Evolutionary conservation across 2,888 invertebrate species (phyloP).

Genomic region (Epirrhoe tristata): DNA sequence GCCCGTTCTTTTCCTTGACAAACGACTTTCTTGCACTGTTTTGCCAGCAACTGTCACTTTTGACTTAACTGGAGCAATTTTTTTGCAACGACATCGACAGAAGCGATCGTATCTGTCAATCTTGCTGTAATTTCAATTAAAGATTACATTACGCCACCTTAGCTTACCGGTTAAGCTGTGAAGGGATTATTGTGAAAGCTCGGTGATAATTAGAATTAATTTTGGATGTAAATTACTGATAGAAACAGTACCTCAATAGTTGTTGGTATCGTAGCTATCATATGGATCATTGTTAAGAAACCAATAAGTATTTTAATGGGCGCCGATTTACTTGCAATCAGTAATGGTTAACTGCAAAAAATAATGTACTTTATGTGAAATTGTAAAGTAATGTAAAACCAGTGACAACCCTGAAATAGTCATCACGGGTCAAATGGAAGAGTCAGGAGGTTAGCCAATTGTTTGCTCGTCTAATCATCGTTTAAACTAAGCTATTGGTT

Average conservation of each 20-base stretch:
- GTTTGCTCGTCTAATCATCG: conserved; percentile 65
- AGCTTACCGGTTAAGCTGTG: conserved; percentile 43
- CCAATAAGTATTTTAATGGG: not conserved
- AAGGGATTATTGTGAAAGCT: conserved; percentile 65
- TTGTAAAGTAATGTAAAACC: conserved; percentile 3
- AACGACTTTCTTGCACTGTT: conserved; percentile 56
- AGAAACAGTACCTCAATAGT: not conserved
- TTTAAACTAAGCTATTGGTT: conserved; percentile 64
- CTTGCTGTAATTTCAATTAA: conserved; percentile 54
- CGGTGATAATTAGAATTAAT: conserved; percentile 42
- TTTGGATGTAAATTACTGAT: conserved; percentile 27
- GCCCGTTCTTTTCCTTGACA: conserved; percentile 30
- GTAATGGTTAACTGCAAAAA: not conserved
- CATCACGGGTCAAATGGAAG: conserved; percentile 50
- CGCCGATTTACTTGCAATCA: not conserved
- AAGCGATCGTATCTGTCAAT: conserved; percentile 63
- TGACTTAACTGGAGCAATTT: conserved; percentile 67
- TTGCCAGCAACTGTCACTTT: conserved; percentile 64
- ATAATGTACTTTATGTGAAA: not conserved
- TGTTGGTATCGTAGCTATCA: not conserved
- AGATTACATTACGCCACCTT: conserved; percentile 54
- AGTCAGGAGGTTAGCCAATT: conserved; percentile 68
- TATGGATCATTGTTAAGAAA: not conserved
- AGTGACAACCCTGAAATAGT: conserved; percentile 51
- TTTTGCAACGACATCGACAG: conserved; percentile 58